A percentile compares a stretch with the other conserved stretches of the same genome.
These are phyloP conservation scores for Pseudanteris insignis DNA, from an alignment of 2,888 invertebrate species.

Conservation along the genomic window DNA sequence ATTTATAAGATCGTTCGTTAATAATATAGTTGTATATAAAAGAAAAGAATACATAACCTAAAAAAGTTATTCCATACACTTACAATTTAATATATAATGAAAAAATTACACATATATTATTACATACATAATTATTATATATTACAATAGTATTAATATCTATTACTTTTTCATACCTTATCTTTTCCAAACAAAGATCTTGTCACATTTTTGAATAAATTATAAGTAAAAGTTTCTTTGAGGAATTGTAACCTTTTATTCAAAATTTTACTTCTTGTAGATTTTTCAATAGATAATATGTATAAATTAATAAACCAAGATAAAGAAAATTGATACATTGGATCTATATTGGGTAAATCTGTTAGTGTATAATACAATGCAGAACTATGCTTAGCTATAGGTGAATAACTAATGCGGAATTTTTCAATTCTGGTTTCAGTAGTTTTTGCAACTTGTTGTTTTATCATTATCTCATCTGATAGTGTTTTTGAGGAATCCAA, in stretches of 20 bases:
- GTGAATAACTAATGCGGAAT: constrained; percentile 78
- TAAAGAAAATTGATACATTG: constrained; percentile 89
- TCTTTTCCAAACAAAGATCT: constrained; percentile 88
- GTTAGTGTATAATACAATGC: constrained; percentile 84
- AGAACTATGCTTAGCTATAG: constrained; percentile 82
- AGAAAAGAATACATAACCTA: constrained; percentile 73
- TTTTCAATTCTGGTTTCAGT: constrained; percentile 81
- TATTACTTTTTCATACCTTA: no score
- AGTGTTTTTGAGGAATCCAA: constrained; percentile 85
- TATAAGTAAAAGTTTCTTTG: constrained; percentile 80
- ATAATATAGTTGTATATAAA: constrained; percentile 77
- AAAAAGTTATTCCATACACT: no score
- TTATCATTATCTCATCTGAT: constrained; percentile 83
- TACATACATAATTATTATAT: no score
- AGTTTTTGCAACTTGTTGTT: constrained; percentile 80
- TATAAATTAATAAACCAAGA: constrained; percentile 88
- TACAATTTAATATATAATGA: no score
- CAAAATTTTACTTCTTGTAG: constrained; percentile 77
- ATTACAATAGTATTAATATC: no score
- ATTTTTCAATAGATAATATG: constrained; percentile 78
- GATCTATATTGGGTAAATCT: constrained; percentile 84
- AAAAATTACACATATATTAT: constrained; percentile 4
- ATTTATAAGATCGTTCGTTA: constrained; percentile 71
- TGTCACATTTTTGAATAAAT: constrained; percentile 82
- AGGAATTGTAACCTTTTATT: constrained; percentile 77